phyloP scores from a whole-genome alignment of 2,113 vertebrate species.

The Thinocorus orbignyianus region DNA sequence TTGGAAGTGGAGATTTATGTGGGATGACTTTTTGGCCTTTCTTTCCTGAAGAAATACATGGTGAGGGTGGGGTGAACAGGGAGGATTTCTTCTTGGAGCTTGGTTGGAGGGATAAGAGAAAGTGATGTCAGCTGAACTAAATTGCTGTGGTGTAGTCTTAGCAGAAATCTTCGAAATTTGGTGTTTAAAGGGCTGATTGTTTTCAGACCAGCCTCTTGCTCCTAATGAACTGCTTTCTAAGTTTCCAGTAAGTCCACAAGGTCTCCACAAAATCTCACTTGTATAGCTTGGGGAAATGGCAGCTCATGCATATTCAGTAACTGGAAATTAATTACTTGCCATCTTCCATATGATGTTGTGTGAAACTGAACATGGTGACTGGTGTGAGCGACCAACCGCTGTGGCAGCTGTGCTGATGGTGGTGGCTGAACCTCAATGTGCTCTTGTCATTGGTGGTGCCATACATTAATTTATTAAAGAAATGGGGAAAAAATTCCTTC shows the following conservation, averaged over 20 bases:
- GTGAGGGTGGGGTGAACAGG: neutral
- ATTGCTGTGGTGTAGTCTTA: neutral
- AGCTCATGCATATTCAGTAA: rapidly evolving
- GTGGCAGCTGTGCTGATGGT: rapidly evolving
- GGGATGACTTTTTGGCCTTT: neutral
- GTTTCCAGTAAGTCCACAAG: neutral
- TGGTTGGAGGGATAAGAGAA: neutral
- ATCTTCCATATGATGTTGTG: neutral
- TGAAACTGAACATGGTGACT: rapidly evolving
- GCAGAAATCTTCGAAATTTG: neutral
- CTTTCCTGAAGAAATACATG: neutral
- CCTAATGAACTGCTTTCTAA: neutral
- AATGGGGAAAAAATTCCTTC: rapidly evolving
- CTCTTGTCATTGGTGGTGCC: neutral
- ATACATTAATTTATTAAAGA: rapidly evolving
- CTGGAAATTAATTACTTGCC: rapidly evolving
- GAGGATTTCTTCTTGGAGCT: neutral
- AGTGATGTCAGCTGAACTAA: neutral
- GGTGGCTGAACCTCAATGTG: rapidly evolving
- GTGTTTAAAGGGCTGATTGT: neutral
- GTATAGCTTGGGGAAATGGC: neutral
- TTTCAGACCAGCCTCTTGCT: neutral
- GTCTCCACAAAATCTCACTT: neutral
- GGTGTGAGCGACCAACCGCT: rapidly evolving
- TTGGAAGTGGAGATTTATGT: rapidly evolving